phyloP scores from a whole-genome alignment of 2,888 invertebrate species.

The Neoaliturus tenellus region DNA sequence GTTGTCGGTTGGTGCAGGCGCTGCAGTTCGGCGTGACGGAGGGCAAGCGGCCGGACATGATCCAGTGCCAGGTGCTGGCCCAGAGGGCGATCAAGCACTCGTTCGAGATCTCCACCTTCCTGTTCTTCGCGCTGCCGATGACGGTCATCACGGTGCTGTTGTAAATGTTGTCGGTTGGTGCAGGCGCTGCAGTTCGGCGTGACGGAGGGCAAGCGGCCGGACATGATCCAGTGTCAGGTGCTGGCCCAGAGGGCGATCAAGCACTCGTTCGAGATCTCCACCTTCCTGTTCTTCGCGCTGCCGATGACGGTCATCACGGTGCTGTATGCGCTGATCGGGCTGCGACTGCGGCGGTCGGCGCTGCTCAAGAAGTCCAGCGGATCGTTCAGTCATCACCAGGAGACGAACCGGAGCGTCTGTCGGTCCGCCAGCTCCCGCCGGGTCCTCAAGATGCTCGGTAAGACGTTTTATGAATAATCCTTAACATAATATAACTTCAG shows the following conservation, averaged over 20 bases:
- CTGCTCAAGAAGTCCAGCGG: constrained; percentile 63
- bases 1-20: too few relatives aligned
- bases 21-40: too few relatives aligned
- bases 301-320: constrained; percentile 79
- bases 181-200: constrained; percentile 73
- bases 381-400: constrained; percentile 62
- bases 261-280: constrained; percentile 77
- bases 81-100: too few relatives aligned
- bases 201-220: constrained; percentile 48
- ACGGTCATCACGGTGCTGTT: too few relatives aligned
- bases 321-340: constrained; percentile 75
- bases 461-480: too few relatives aligned
- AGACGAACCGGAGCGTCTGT: constrained; percentile 55
- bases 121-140: too few relatives aligned
- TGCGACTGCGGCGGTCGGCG: constrained; percentile 74
- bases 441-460: constrained; percentile 86
- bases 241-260: constrained; percentile 68
- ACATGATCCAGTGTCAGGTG: constrained; percentile 71
- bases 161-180: too few relatives aligned
- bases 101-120: too few relatives aligned
- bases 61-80: too few relatives aligned
- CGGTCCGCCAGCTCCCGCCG: constrained; percentile 76
- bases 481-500: too few relatives aligned
- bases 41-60: too few relatives aligned
- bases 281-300: constrained; percentile 78